A percentile compares a stretch with the other conserved stretches of the same genome.
These are phyloP conservation scores for Ladona fulva DNA, from an alignment of 1,140 invertebrate genomes.

Conservation along the genomic window DNA sequence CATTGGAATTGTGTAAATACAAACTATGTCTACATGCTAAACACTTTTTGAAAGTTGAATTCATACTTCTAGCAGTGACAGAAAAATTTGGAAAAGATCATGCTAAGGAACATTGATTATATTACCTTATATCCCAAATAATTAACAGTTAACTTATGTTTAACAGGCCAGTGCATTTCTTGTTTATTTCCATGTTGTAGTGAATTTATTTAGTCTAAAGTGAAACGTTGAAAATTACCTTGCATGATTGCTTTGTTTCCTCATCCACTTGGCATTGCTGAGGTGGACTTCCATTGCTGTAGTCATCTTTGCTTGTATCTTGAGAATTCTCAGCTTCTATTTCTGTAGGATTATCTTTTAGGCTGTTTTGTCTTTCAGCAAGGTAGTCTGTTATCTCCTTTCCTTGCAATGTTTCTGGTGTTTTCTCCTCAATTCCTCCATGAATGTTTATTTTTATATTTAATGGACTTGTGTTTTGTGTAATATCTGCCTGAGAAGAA, in stretches of 20 bases:
- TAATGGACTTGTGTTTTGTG: background rate
- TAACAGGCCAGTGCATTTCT: too few relatives aligned
- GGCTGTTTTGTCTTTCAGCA: background rate
- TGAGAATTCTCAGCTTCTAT: background rate
- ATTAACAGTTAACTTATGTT: too few relatives aligned
- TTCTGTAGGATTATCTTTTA: background rate
- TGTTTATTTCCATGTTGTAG: too few relatives aligned
- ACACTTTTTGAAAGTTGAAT: too few relatives aligned
- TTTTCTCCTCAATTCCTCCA: background rate
- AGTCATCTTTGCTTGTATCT: background rate
- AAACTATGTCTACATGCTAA: too few relatives aligned
- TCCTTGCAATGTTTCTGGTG: background rate
- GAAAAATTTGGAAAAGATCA: too few relatives aligned
- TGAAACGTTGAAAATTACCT: background rate
- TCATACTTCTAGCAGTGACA: too few relatives aligned
- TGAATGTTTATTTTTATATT: background rate
- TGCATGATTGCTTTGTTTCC: background rate
- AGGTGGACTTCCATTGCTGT: background rate
- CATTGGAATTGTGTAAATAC: too few relatives aligned
- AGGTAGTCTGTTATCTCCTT: background rate
- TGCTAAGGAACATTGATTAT: too few relatives aligned
- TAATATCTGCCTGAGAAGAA: too few relatives aligned
- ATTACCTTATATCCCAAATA: too few relatives aligned
- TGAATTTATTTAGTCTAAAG: too few relatives aligned
- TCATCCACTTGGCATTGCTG: background rate